Conservation (phyloP, 2,113 vertebrate species). For the Parus major region DNA sequence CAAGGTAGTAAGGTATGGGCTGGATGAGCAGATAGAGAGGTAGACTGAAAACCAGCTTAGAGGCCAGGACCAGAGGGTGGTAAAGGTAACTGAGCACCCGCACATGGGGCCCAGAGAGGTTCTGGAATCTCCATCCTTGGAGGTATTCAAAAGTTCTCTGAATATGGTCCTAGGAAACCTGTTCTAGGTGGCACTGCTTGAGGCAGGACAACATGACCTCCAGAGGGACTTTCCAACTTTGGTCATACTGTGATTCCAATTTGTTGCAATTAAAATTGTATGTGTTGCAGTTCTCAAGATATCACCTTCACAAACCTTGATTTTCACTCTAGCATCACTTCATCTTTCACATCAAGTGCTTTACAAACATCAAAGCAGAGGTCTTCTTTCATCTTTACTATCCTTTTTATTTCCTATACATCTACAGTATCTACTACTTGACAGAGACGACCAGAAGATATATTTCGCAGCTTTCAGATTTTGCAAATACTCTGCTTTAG, state of each 20-base stretch:
- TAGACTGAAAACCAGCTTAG: not conserved
- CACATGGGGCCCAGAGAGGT: not conserved
- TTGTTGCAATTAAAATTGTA: not conserved
- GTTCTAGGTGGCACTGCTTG: not conserved
- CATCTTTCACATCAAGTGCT: not conserved
- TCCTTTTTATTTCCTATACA: not conserved
- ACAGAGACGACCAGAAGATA: not conserved
- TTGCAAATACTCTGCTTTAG: not conserved
- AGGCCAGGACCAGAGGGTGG: not conserved
- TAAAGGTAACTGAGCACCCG: rapidly evolving
- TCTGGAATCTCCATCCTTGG: not conserved
- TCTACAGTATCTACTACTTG: not conserved
- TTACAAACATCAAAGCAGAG: not conserved
- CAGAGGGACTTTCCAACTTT: not conserved
- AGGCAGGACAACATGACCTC: not conserved
- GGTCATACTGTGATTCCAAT: not conserved
- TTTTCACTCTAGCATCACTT: not conserved
- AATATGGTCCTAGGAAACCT: not conserved
- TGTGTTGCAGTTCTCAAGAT: not conserved
- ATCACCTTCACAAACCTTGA: not conserved
- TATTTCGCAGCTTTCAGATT: not conserved
- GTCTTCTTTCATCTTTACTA: not conserved
- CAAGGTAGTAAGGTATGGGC: not conserved
- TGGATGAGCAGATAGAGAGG: not conserved
- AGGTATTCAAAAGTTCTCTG: not conserved